Base-by-base conservation (phyloP, 92 coral and sea anemone genomes). In the Phenganax stokvisi region DNA sequence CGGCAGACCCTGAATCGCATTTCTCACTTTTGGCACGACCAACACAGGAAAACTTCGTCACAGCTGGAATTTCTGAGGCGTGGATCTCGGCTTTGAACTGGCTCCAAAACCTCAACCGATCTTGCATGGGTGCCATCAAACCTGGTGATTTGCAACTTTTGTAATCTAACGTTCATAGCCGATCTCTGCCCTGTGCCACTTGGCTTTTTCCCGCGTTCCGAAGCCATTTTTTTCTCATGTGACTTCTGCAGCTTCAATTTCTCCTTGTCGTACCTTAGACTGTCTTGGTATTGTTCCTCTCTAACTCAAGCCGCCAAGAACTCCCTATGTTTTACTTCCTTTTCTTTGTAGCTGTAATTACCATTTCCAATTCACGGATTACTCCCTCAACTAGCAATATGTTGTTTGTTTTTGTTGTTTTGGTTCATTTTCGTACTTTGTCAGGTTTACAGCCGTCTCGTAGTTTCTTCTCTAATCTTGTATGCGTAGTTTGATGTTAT, bases 141-240 rank as follows among this genome's bases (percentile, higher is more conserved):
- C 67, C 13, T 61, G n/a, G 67, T 61, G n/a, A 61, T 61, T 69
- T 51, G 28, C 58, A 72, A 25, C 77, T 72, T 72, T 27, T 51
- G 77, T 9, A 72, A 57, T 52, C 59, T 72, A 27, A n/a, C 77
- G 58, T 54, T 51, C 12, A 37, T 37, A 37, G 47, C 47, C 5
- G 77, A 5, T 54, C 13, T 72, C 64, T 71, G 54, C 51, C 17
- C 64, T 15, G 7, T 2, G 12, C 51, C 27, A 51, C 77, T 72
- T 13, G 77, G 12, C 15, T 16, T 47, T 30, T 67, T 81, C 61
- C 61, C 72, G 30, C 81, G 81, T 64, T 82, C 76, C 56, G 68
- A 80, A 68, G 55, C 74, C 10, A 86, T 12, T 81, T 82, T 67
- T 31, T 76, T 57, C 59, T 86, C 89, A 69, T 86, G 82, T 27